A percentile compares a stretch with the other conserved stretches of the same genome.
Conservation (phyloP, 1,140 invertebrate genomes). For the Octopus sinensis region DNA sequence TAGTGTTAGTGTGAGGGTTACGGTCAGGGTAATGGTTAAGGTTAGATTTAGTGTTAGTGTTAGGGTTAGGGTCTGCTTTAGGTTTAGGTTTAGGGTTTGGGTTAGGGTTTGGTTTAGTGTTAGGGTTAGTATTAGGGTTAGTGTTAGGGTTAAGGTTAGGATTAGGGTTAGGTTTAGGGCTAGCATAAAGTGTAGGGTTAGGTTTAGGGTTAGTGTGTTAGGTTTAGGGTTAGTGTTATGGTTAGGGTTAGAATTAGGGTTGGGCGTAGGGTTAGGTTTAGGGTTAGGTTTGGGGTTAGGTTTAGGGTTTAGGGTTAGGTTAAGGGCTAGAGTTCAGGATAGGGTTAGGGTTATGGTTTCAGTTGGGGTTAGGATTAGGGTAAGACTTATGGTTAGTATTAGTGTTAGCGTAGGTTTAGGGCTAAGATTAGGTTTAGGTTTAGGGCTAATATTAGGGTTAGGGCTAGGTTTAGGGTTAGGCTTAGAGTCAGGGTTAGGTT, state of each 20-base stretch:
- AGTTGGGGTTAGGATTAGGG: neutral
- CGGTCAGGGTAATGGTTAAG: neutral
- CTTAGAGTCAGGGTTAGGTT: neutral
- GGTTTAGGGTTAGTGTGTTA: neutral
- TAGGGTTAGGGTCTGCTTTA: neutral
- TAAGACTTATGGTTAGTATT: neutral
- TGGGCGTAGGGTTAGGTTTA: neutral
- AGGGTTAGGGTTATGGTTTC: neutral
- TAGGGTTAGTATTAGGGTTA: neutral
- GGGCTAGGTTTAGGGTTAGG: neutral
- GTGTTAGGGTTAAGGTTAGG: neutral
- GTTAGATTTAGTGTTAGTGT: neutral
- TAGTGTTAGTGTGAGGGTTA: neutral
- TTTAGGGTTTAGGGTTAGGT: neutral
- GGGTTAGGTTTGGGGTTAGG: neutral
- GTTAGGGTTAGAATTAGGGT: neutral
- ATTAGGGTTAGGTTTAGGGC: neutral
- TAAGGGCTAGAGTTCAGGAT: neutral
- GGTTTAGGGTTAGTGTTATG: neutral
- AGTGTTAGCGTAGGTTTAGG: neutral
- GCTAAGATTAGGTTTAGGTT: neutral
- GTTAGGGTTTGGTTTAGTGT: neutral
- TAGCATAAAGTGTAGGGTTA: neutral
- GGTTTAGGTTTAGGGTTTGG: neutral
- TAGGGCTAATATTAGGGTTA: neutral